phyloP scores from a whole-genome alignment of 2,888 invertebrate genomes.

The Acleris sparsana region DNA sequence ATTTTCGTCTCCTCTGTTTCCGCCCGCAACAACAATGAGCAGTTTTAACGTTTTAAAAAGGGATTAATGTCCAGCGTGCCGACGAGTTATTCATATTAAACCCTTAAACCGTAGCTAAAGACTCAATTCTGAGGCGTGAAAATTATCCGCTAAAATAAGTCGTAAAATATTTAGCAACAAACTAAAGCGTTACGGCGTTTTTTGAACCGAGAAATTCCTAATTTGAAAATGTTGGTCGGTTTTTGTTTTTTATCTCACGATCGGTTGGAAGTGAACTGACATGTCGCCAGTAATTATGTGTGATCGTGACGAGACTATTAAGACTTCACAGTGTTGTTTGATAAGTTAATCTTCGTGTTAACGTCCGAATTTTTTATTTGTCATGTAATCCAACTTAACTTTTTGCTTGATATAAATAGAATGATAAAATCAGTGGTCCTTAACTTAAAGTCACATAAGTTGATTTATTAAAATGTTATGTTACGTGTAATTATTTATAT shows the following conservation, averaged over 20 bases:
- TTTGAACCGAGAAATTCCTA: conserved; percentile 25
- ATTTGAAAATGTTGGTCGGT: conserved; percentile 20
- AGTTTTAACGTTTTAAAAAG: conserved; percentile 56
- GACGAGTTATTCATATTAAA: conserved; percentile 50
- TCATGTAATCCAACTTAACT: conserved; percentile 30
- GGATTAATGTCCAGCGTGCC: conserved; percentile 56
- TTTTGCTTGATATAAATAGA: conserved; percentile 14
- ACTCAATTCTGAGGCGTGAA: conserved; percentile 39
- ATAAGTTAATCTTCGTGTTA: conserved; percentile 47
- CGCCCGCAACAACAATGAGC: conserved; percentile 56
- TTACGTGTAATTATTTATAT: too few relatives aligned
- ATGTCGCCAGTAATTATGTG: conserved; percentile 50
- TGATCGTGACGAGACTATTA: conserved; percentile 63
- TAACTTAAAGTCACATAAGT: neutral
- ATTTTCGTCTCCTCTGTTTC: conserved; percentile 46
- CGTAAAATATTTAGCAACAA: conserved; percentile 42
- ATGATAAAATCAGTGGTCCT: conserved; percentile 21
- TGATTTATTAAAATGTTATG: too few relatives aligned
- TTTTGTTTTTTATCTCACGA: conserved; percentile 1
- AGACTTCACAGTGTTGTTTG: conserved; percentile 29
- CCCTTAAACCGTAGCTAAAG: conserved; percentile 48
- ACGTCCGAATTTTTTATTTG: conserved; percentile 26
- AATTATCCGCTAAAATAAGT: conserved; percentile 40
- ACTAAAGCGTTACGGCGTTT: conserved; percentile 25
- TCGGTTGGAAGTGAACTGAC: conserved; percentile 2